phyloP scores from a whole-genome alignment of 64 coral and sea anemone species.

The Pachyseris speciosa region DNA sequence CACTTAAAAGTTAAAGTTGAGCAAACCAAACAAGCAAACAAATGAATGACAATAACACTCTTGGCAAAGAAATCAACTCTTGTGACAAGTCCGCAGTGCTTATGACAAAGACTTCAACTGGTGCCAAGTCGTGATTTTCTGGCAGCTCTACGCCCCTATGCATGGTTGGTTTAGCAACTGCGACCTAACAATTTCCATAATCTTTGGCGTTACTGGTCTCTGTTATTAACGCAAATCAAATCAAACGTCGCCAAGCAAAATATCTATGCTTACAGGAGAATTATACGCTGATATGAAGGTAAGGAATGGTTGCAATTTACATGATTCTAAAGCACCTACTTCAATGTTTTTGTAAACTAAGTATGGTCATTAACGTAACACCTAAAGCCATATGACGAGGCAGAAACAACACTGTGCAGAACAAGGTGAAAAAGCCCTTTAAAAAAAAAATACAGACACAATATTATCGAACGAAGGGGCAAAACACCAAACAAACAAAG shows the following conservation, averaged over 20 bases:
- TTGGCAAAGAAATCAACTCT: not conserved
- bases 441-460: not conserved
- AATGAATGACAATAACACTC: not conserved
- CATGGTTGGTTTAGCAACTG: not conserved
- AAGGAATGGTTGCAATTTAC: not conserved
- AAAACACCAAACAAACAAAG: not conserved
- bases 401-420: not conserved
- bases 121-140: not conserved
- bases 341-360: not conserved
- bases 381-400: not conserved
- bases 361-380: not conserved
- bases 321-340: not conserved
- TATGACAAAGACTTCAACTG: not conserved
- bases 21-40: not conserved
- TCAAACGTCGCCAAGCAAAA: slow-evolving; percentile 1
- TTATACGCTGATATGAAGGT: not conserved
- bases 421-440: not conserved
- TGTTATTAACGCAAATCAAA: slow-evolving; percentile 26
- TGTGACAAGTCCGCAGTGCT: not conserved
- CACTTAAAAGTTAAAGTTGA: not conserved
- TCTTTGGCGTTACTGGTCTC: slow-evolving; percentile 13
- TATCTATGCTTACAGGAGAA: not conserved
- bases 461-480: not conserved
- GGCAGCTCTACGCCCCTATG: not conserved
- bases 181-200: slow-evolving; percentile 6